A percentile compares a stretch with the other conserved stretches of the same genome.
Evolutionary conservation across 2,888 invertebrate genomes (phyloP).

Genomic region (Macrophya alboannulata): DNA sequence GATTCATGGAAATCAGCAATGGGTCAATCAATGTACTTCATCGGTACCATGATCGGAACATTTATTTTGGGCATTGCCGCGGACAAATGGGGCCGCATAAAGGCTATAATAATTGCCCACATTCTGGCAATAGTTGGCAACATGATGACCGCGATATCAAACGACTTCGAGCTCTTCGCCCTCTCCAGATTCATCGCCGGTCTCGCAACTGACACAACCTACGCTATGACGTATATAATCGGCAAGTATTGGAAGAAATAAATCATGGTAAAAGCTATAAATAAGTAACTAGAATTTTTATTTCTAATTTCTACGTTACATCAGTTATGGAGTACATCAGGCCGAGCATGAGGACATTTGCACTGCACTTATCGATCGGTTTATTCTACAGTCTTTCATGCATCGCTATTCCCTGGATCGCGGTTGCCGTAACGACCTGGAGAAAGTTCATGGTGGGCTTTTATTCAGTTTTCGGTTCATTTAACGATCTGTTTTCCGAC

Average conservation of each 20-base stretch:
- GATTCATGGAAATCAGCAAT: conserved; percentile 83
- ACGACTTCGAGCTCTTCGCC: conserved; percentile 79
- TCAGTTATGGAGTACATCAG: conserved; percentile 84
- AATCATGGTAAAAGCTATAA: too few relatives aligned
- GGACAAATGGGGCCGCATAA: conserved; percentile 83
- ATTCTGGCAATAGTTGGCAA: conserved; percentile 82
- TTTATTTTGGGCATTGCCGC: conserved; percentile 82
- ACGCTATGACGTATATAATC: conserved; percentile 85
- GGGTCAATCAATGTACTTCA: conserved; percentile 84
- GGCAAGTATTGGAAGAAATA: conserved; percentile 75
- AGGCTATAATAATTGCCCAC: conserved; percentile 82
- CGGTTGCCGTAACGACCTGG: conserved; percentile 80
- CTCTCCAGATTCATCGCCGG: conserved; percentile 83
- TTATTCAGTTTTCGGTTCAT: neutral
- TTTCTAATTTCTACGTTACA: neutral
- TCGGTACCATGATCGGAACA: conserved; percentile 83
- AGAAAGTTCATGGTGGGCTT: conserved; percentile 80
- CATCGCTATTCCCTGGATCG: conserved; percentile 81
- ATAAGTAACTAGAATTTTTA: too few relatives aligned
- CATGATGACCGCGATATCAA: conserved; percentile 80
- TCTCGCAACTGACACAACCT: conserved; percentile 83
- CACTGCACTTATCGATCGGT: conserved; percentile 83
- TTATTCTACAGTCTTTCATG: conserved; percentile 83
- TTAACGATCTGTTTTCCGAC: neutral
- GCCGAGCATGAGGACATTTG: conserved; percentile 82